Evolutionary conservation across 2,888 invertebrate genomes (phyloP).

Genomic region (Physocephala rufipes): DNA sequence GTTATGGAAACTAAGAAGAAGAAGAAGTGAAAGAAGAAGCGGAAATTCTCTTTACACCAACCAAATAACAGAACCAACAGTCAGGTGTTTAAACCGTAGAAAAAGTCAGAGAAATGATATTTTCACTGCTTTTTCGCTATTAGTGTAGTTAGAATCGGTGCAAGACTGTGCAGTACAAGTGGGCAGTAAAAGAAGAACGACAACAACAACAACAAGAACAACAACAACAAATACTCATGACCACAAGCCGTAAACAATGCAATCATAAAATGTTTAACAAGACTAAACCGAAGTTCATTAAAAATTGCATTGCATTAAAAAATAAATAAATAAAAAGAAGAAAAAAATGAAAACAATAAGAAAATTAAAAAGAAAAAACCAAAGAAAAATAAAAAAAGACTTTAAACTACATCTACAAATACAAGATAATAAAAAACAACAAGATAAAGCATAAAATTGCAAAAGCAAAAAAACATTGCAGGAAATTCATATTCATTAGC

Average conservation of each 20-base stretch:
- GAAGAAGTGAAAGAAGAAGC: too few species aligned
- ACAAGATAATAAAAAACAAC: neutral
- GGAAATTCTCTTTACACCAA: too few species aligned
- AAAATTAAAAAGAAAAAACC: too few species aligned
- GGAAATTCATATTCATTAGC: too few species aligned
- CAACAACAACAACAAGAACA: too few species aligned
- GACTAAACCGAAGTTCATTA: neutral
- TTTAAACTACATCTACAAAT: conserved; percentile 6
- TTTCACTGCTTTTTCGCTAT: neutral
- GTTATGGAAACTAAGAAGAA: too few species aligned
- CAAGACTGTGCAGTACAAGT: neutral
- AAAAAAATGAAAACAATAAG: neutral
- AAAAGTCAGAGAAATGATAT: neutral
- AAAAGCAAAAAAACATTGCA: too few species aligned
- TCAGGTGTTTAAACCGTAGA: neutral
- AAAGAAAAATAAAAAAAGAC: too few species aligned
- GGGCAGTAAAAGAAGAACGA: neutral
- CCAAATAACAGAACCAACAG: neutral
- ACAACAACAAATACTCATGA: neutral
- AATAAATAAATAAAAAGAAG: neutral
- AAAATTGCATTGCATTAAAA: neutral
- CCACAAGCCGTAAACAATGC: neutral
- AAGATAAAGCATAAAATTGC: too few species aligned
- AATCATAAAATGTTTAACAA: neutral
- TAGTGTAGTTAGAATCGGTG: neutral